Evolutionary conservation across 2,888 invertebrate genomes (phyloP).

Genomic region (Bembecia ichneumoniformis): DNA sequence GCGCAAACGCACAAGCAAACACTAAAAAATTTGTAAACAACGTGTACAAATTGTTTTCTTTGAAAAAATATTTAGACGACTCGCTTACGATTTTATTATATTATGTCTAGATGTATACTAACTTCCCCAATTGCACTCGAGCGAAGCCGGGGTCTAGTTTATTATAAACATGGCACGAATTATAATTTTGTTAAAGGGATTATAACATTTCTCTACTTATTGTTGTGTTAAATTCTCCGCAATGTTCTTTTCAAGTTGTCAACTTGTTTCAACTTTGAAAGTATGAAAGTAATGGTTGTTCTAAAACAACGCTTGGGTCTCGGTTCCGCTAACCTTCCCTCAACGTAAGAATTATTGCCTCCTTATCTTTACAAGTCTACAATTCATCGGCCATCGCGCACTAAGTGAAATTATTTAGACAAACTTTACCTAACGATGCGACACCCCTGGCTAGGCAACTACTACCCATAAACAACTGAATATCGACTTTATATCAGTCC

Average conservation of each 20-base stretch:
- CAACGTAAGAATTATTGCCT: conserved; percentile 54
- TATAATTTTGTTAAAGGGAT: too few species aligned
- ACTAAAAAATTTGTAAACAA: too few species aligned
- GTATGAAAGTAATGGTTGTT: conserved; percentile 40
- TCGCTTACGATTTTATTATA: too few species aligned
- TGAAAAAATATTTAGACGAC: too few species aligned
- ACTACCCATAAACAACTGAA: conserved; percentile 14
- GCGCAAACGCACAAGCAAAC: too few species aligned
- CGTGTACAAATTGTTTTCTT: too few species aligned
- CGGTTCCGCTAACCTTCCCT: conserved; percentile 13
- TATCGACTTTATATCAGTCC: conserved; percentile 21
- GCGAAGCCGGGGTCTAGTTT: too few species aligned
- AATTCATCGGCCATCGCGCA: conserved; percentile 43
- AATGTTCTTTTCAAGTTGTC: not conserved
- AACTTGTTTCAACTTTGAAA: not conserved
- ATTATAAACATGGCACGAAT: too few species aligned
- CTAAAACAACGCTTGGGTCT: conserved; percentile 27
- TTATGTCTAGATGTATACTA: too few species aligned
- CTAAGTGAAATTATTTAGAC: conserved; percentile 62
- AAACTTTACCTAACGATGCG: conserved; percentile 44
- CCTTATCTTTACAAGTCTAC: conserved; percentile 57
- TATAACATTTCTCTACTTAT: too few species aligned
- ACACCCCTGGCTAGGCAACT: conserved; percentile 27
- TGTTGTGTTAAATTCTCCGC: too few species aligned
- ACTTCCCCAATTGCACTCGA: too few species aligned